phyloP scores from a whole-genome alignment of 2,113 vertebrate species.

The Felis catus region DNA sequence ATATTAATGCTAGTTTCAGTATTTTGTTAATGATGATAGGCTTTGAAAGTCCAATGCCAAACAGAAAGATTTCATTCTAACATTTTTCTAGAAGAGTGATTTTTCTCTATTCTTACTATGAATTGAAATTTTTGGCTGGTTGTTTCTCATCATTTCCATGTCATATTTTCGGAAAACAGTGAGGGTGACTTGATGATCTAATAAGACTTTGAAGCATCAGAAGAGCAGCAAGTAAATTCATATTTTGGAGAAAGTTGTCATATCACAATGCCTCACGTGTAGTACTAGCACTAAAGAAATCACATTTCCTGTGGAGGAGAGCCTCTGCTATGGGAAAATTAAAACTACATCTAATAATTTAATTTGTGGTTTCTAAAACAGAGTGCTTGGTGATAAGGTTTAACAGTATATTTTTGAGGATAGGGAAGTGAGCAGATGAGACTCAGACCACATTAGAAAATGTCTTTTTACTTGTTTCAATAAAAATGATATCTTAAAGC shows the following conservation, averaged over 20 bases:
- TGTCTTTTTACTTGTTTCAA: not conserved
- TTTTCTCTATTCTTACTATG: not conserved
- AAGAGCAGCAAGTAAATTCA: not conserved
- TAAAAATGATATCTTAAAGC: not conserved
- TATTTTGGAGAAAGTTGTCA: not conserved
- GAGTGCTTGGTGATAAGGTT: not conserved
- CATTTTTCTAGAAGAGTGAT: not conserved
- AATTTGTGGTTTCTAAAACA: not conserved
- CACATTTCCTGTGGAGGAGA: not conserved
- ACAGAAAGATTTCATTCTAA: not conserved
- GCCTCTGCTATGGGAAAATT: not conserved
- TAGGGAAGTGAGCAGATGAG: not conserved
- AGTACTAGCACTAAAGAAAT: not conserved
- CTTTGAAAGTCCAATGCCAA: slow-evolving; percentile 26
- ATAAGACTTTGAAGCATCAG: slow-evolving; percentile 19
- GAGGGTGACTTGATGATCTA: not conserved
- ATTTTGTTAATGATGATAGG: not conserved
- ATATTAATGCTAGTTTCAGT: not conserved
- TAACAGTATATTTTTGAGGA: not conserved
- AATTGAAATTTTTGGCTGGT: not conserved
- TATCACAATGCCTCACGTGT: not conserved
- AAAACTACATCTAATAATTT: not conserved
- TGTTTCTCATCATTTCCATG: not conserved
- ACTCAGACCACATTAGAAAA: slow-evolving; percentile 8
- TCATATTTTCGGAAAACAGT: slow-evolving; percentile 4